Conservation (phyloP, 2,888 invertebrate genomes). For the Drosophila mercatorum region DNA sequence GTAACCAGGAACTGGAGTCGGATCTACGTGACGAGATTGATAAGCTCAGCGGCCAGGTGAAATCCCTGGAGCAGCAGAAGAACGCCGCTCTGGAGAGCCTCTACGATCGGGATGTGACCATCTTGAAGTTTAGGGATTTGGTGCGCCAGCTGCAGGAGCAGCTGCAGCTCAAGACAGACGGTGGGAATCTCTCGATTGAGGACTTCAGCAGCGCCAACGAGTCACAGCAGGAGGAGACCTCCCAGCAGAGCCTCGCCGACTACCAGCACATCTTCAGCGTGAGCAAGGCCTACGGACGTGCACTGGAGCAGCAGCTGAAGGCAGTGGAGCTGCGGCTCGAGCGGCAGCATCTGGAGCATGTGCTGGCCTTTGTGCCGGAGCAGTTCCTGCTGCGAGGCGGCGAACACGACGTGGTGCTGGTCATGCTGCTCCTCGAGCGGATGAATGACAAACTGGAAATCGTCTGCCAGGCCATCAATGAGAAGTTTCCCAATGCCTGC, state of each 20-base stretch:
- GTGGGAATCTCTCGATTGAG: constrained; percentile 85
- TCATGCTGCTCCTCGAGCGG: constrained; percentile 93
- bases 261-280: constrained; percentile 88
- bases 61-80: constrained; percentile 92
- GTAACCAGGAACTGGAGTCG: constrained; percentile 95
- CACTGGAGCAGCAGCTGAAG: constrained; percentile 95
- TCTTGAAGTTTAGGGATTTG: constrained; percentile 96
- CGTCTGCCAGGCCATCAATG: constrained; percentile 93
- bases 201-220: constrained; percentile 79
- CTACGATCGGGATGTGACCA: constrained; percentile 96
- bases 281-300: constrained; percentile 89
- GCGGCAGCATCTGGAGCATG: constrained; percentile 92
- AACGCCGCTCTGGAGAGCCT: constrained; percentile 96
- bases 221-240: constrained; percentile 79
- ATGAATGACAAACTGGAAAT: constrained; percentile 94
- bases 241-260: constrained; percentile 86
- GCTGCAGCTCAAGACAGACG: constrained; percentile 88
- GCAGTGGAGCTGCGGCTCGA: constrained; percentile 95
- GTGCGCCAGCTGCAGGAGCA: constrained; percentile 95
- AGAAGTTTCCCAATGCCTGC: constrained; percentile 92
- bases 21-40: constrained; percentile 98
- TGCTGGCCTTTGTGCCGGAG: constrained; percentile 97
- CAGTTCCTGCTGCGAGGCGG: constrained; percentile 92
- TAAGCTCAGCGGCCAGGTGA: constrained; percentile 91
- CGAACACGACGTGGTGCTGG: constrained; percentile 96